These are phyloP conservation scores for Eupsilia transversa DNA, from an alignment of 2,888 invertebrate genomes.

Conservation along the genomic window DNA sequence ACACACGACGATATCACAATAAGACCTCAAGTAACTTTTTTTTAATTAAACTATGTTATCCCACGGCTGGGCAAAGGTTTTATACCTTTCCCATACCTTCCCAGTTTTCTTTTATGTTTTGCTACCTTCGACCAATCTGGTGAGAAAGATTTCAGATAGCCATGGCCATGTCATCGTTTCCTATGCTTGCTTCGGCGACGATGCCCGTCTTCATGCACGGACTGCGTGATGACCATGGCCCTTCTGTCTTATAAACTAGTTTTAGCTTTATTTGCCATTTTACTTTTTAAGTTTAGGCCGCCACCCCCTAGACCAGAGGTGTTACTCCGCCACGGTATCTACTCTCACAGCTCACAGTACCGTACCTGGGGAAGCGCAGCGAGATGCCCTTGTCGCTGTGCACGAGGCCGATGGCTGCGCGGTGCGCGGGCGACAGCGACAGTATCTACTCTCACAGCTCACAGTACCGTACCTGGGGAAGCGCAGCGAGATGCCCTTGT, in stretches of 20 bases:
- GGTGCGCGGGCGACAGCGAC: conserved; percentile 95
- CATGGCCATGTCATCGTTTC: no score
- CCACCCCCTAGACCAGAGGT: neutral
- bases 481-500: conserved; percentile 97
- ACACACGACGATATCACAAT: neutral
- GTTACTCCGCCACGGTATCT: neutral
- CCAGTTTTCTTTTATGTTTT: no score
- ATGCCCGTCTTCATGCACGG: no score
- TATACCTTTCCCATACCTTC: no score
- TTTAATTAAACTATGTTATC: no score
- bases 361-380: conserved; percentile 91
- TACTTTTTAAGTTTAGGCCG: neutral
- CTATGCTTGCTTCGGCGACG: no score
- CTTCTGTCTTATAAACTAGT: no score
- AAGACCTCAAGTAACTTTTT: no score
- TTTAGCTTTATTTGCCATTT: neutral
- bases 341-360: neutral
- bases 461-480: conserved; percentile 76
- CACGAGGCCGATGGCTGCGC: conserved; percentile 96
- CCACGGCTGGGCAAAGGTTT: no score
- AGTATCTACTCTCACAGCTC: neutral
- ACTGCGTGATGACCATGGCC: no score
- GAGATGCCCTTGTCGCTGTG: conserved; percentile 98
- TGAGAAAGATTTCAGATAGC: no score
- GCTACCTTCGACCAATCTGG: no score